phyloP scores from a whole-genome alignment of 2,888 invertebrate genomes.

The Gymnocheta viridis region DNA sequence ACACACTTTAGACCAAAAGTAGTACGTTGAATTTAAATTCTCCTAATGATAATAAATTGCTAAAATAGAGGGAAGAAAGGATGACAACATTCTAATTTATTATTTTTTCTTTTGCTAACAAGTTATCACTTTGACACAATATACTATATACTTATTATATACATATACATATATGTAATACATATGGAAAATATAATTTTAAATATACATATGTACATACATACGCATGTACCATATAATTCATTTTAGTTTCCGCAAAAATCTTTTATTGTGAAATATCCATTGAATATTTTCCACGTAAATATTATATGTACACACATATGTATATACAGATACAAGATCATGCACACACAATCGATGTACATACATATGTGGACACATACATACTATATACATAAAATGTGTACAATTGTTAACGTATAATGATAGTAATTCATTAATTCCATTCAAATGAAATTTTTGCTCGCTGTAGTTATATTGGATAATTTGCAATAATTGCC shows the following conservation, averaged over 20 bases:
- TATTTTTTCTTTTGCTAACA: too few species aligned
- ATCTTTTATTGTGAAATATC: background rate
- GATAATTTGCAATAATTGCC: constrained; percentile 29
- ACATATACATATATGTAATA: too few species aligned
- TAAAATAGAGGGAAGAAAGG: background rate
- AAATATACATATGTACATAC: background rate
- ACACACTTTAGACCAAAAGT: background rate
- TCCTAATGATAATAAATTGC: background rate
- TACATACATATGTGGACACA: too few species aligned
- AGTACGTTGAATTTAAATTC: too few species aligned
- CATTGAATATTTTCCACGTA: background rate
- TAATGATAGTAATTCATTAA: too few species aligned
- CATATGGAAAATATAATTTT: background rate
- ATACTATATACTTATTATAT: background rate
- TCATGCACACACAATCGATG: too few species aligned
- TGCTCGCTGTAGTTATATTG: background rate
- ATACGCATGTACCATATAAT: background rate
- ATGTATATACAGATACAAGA: background rate
- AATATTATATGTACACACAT: background rate
- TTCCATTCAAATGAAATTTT: constrained; percentile 16
- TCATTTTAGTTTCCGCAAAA: background rate
- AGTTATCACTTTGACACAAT: background rate
- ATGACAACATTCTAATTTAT: background rate
- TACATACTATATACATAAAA: too few species aligned
- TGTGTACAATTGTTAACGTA: too few species aligned